Evolutionary conservation across 2,113 vertebrate species (phyloP).

Genomic region (Oncorhynchus clarkii): DNA sequence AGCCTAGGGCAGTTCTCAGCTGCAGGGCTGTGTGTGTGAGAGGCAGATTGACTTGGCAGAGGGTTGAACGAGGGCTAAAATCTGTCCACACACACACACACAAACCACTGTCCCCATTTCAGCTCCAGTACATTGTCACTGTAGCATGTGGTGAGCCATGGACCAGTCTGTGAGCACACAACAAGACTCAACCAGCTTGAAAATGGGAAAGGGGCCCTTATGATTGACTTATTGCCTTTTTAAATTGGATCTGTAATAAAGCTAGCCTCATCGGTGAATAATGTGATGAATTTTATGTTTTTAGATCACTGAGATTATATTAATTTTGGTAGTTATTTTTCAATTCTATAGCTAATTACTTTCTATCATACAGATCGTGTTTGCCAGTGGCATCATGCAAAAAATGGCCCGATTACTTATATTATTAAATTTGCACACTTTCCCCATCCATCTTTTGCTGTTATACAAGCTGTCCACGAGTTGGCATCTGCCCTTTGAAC

Average conservation of each 20-base stretch:
- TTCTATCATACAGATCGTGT: too few relatives aligned
- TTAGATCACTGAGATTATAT: too few relatives aligned
- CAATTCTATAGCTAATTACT: too few relatives aligned
- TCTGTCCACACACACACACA: slow-evolving; percentile 20
- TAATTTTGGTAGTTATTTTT: too few relatives aligned
- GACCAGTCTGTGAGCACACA: slow-evolving; percentile 14
- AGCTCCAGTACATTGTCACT: slow-evolving; percentile 27
- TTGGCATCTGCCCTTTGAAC: too few relatives aligned
- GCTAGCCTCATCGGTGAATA: not conserved
- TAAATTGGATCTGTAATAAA: not conserved
- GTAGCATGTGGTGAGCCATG: slow-evolving; percentile 16
- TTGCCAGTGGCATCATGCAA: too few relatives aligned
- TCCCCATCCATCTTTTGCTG: not conserved
- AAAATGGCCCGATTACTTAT: too few relatives aligned
- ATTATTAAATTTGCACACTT: not conserved
- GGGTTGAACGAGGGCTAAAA: slow-evolving; percentile 20
- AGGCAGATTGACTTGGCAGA: slow-evolving; percentile 63
- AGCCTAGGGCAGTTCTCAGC: slow-evolving; percentile 31
- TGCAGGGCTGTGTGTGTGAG: slow-evolving; percentile 28
- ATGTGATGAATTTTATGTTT: too few relatives aligned
- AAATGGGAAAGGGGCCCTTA: not conserved
- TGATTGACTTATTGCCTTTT: not conserved
- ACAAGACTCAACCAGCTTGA: slow-evolving; percentile 6
- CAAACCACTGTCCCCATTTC: slow-evolving; percentile 25
- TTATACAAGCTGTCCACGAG: too few relatives aligned